Conservation (phyloP, 2,797 vertebrate species). For the Darevskia mixta region DNA sequence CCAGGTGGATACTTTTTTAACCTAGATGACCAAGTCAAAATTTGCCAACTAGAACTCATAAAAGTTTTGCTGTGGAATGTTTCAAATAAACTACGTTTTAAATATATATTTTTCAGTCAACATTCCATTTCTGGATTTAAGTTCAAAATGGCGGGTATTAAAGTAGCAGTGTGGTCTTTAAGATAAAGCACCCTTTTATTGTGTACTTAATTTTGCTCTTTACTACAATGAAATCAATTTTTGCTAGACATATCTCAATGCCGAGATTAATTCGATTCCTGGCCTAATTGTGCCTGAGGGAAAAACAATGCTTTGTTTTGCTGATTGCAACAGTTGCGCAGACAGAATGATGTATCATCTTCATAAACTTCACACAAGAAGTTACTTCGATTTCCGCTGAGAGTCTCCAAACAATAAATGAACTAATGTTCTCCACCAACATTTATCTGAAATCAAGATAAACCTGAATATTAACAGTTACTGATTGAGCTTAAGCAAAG, state of each 20-base stretch:
- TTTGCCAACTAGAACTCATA: conserved; percentile 40
- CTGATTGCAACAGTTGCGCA: conserved; percentile 18
- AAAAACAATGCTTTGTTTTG: conserved; percentile 26
- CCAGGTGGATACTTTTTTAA: conserved; percentile 38
- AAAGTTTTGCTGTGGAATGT: conserved; percentile 20
- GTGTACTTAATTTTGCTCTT: conserved; percentile 52
- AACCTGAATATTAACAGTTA: not conserved
- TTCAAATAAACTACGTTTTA: not conserved
- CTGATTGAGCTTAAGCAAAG: not conserved
- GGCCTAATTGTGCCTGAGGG: conserved; percentile 40
- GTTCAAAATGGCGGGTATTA: conserved; percentile 35
- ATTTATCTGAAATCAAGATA: not conserved
- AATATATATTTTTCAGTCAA: not conserved
- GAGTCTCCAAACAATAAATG: conserved; percentile 4
- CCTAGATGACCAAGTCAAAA: conserved; percentile 39
- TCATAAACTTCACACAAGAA: conserved; percentile 32
- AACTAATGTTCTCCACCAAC: not conserved
- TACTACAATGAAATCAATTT: conserved; percentile 42
- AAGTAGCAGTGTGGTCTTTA: conserved; percentile 17
- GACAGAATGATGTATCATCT: conserved; percentile 27
- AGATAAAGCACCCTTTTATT: conserved; percentile 34
- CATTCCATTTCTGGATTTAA: conserved; percentile 27
- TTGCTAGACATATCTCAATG: conserved; percentile 36
- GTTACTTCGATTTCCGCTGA: conserved; percentile 27
- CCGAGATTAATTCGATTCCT: conserved; percentile 55